These are phyloP conservation scores for Pelusios castaneus DNA, from an alignment of 2,113 vertebrate genomes.

Conservation along the genomic window DNA sequence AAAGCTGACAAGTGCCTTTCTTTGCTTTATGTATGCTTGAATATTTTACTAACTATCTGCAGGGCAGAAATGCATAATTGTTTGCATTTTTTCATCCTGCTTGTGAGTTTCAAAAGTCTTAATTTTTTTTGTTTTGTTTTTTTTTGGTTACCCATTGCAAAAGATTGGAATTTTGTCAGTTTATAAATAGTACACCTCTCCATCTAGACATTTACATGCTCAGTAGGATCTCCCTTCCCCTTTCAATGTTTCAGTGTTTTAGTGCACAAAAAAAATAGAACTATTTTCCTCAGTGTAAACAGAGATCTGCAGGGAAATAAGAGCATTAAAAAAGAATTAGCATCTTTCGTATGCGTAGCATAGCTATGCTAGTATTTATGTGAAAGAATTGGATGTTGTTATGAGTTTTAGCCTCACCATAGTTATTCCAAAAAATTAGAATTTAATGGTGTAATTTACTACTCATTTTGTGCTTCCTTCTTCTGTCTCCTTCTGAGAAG, in stretches of 20 bases:
- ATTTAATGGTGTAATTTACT: constrained; percentile 17
- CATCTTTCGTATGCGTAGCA: constrained; percentile 46
- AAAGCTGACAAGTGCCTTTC: constrained; percentile 76
- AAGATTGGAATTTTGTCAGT: constrained; percentile 60
- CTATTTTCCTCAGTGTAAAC: constrained; percentile 76
- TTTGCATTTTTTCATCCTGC: constrained; percentile 65
- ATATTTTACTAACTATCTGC: constrained; percentile 78
- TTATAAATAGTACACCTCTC: constrained; percentile 47
- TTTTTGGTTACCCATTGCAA: constrained; percentile 35
- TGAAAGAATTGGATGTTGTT: background rate
- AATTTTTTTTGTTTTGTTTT: constrained; percentile 55
- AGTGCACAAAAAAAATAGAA: constrained; percentile 42
- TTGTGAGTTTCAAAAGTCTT: constrained; percentile 58
- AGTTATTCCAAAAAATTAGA: background rate
- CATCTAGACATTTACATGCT: constrained; percentile 68
- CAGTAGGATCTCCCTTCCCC: constrained; percentile 60
- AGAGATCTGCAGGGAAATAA: constrained; percentile 76
- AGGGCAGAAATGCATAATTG: constrained; percentile 71
- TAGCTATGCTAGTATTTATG: constrained; percentile 23
- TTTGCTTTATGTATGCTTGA: constrained; percentile 72
- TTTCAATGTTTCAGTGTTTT: constrained; percentile 74
- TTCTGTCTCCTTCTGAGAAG: background rate
- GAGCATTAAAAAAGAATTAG: constrained; percentile 69
- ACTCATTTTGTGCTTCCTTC: background rate
- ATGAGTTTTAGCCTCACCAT: background rate